Conservation (phyloP, 2,888 invertebrate species). For the Mystacides longicornis region DNA sequence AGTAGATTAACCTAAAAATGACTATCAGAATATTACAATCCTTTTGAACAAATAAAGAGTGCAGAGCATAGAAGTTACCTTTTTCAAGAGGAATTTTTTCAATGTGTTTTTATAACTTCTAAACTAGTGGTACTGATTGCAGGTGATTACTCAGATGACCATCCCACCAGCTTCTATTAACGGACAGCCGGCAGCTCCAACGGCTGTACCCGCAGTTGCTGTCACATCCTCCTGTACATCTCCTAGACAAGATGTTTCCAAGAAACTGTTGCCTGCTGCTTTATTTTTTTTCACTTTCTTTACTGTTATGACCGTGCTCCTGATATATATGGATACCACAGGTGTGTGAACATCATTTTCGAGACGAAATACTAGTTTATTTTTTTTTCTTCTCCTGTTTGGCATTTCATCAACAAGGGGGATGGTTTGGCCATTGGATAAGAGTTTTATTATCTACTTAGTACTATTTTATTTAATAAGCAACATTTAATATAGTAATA, state of each 20-base stretch:
- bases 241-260: slow-evolving; percentile 34
- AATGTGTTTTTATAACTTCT: too few species aligned
- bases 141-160: neutral
- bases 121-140: too few species aligned
- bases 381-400: too few species aligned
- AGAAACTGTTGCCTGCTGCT: slow-evolving; percentile 57
- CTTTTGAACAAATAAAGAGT: too few species aligned
- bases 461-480: too few species aligned
- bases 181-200: neutral
- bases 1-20: too few species aligned
- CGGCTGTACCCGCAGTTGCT: neutral
- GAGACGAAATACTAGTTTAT: neutral
- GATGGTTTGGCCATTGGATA: neutral
- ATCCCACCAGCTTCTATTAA: neutral
- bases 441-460: too few species aligned
- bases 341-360: slow-evolving; percentile 46
- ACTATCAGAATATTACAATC: too few species aligned
- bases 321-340: slow-evolving; percentile 75
- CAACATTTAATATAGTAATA: too few species aligned
- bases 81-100: too few species aligned
- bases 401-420: too few species aligned
- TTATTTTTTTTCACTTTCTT: slow-evolving; percentile 72
- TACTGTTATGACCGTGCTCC: slow-evolving; percentile 68
- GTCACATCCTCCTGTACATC: neutral
- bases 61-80: too few species aligned